Evolutionary conservation across 2,797 vertebrate genomes (phyloP).

Genomic region (Zenarchopterus dispar): DNA sequence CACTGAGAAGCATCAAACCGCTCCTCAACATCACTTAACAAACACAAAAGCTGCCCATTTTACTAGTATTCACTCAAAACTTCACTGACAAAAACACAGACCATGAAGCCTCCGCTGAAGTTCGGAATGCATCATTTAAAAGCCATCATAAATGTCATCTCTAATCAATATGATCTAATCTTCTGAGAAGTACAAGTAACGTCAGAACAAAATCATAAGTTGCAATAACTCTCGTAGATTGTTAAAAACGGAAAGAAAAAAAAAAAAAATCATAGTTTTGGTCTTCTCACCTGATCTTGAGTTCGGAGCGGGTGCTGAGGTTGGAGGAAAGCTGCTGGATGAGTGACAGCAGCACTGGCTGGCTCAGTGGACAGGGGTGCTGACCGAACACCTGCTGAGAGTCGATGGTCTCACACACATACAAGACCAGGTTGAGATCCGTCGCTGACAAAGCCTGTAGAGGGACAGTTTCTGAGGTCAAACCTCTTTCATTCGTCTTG

Average conservation of each 20-base stretch:
- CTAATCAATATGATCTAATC: no score
- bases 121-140: no score
- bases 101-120: no score
- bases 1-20: no score
- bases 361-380: conserved; percentile 92
- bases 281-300: conserved; percentile 92
- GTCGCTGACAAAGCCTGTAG: conserved; percentile 87
- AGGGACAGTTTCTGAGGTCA: background rate
- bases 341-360: conserved; percentile 97
- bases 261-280: background rate
- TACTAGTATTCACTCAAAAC: no score
- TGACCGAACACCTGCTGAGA: conserved; percentile 96
- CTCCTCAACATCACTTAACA: no score
- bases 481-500: background rate
- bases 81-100: no score
- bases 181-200: no score
- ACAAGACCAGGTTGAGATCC: conserved; percentile 95
- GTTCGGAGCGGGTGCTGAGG: conserved; percentile 91
- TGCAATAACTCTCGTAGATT: no score
- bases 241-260: background rate
- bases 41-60: no score
- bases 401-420: conserved; percentile 96
- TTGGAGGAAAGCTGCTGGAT: conserved; percentile 98
- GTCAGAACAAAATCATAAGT: background rate
- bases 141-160: no score